Evolutionary conservation across 2,888 invertebrate species (phyloP).

Genomic region (Lasioglossum oenotherae): DNA sequence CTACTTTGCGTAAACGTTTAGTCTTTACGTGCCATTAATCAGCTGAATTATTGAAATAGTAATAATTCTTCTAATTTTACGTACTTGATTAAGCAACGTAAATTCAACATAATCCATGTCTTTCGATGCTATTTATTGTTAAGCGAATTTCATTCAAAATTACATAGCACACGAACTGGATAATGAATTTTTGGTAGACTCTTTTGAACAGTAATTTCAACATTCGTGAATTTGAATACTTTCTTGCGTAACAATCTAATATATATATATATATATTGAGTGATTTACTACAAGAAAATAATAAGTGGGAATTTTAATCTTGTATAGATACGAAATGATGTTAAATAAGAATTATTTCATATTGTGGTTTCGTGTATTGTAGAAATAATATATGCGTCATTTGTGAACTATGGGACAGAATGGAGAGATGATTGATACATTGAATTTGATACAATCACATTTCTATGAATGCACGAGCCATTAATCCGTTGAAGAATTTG

Average conservation of each 20-base stretch:
- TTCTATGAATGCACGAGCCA: not conserved
- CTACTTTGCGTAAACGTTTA: not conserved
- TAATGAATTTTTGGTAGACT: too few species aligned
- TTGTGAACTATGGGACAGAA: not conserved
- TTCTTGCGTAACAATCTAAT: not conserved
- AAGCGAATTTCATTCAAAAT: too few species aligned
- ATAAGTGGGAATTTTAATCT: not conserved
- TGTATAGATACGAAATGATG: too few species aligned
- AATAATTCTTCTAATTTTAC: not conserved
- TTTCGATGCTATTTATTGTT: not conserved
- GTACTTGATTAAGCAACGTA: not conserved
- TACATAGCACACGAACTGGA: not conserved
- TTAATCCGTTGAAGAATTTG: not conserved
- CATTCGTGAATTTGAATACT: not conserved
- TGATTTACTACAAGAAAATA: not conserved
- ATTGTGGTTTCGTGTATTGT: not conserved
- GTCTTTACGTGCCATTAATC: not conserved
- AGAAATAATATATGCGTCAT: not conserved
- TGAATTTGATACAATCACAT: not conserved
- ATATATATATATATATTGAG: too few species aligned
- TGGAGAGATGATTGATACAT: not conserved
- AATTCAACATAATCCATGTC: not conserved
- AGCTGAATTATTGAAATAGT: not conserved
- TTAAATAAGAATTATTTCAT: too few species aligned
- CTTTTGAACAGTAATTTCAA: not conserved